These are phyloP conservation scores for Hecatera dysodea DNA, from an alignment of 2,888 invertebrate genomes.

Conservation along the genomic window DNA sequence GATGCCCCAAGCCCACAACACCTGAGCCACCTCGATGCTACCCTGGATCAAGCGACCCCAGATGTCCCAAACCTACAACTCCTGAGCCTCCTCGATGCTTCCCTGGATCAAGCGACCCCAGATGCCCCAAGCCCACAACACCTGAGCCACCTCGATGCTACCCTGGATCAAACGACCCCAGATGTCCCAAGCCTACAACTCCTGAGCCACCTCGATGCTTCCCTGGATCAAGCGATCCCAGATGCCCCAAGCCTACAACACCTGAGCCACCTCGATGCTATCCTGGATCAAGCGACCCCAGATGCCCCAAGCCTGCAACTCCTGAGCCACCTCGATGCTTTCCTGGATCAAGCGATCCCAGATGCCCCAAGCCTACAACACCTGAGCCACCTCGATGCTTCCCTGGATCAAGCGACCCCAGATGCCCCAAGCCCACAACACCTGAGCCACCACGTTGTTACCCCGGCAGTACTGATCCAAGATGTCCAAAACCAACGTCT, in stretches of 20 bases:
- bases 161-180: conserved; percentile 72
- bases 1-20: conserved; percentile 75
- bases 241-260: conserved; percentile 76
- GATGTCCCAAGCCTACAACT: conserved; percentile 71
- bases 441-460: conserved; percentile 33
- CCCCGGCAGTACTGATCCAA: conserved; percentile 41
- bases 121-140: conserved; percentile 67
- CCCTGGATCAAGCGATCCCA: conserved; percentile 76
- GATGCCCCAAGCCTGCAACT: conserved; percentile 74
- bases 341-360: conserved; percentile 77
- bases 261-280: conserved; percentile 67
- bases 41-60: conserved; percentile 68
- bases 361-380: conserved; percentile 43
- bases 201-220: conserved; percentile 39
- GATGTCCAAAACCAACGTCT: conserved; percentile 68
- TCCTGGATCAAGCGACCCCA: conserved; percentile 69
- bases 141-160: conserved; percentile 66
- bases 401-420: conserved; percentile 70
- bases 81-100: conserved; percentile 66
- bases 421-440: conserved; percentile 66
- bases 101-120: conserved; percentile 71
- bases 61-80: conserved; percentile 67
- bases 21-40: conserved; percentile 64
- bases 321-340: conserved; percentile 70
- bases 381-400: conserved; percentile 61